Evolutionary conservation across 2,888 invertebrate genomes (phyloP).

Genomic region (Volucella inflata): DNA sequence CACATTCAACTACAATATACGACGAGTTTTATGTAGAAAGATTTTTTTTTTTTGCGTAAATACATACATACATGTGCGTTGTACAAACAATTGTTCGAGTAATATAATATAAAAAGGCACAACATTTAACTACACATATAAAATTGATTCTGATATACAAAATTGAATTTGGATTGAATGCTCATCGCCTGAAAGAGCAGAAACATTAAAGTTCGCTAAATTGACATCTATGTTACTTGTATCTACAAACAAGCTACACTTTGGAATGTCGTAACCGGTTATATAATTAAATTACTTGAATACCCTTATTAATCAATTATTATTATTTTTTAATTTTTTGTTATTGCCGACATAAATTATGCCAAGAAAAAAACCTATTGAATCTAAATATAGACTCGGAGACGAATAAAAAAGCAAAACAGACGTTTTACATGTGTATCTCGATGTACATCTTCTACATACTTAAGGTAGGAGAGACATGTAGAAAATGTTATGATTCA

Average conservation of each 20-base stretch:
- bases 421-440: no score
- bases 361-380: no score
- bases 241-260: conserved; percentile 1
- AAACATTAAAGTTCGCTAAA: background rate
- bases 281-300: conserved; percentile 28
- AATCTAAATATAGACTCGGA: no score
- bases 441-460: no score
- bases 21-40: no score
- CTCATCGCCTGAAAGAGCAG: background rate
- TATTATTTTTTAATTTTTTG: background rate
- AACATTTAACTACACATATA: background rate
- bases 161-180: conserved; percentile 8
- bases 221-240: background rate
- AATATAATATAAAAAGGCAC: background rate
- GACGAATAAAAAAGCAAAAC: no score
- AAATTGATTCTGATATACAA: conserved; percentile 4
- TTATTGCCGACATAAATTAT: no score
- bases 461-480: no score
- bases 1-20: conserved; percentile 1
- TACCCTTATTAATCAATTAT: conserved; percentile 20
- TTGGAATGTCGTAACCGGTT: conserved; percentile 18
- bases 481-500: no score
- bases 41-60: no score
- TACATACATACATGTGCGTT: no score
- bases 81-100: no score